Evolutionary conservation across 2,888 invertebrate species (phyloP).

Genomic region (Plagodis dolabraria): DNA sequence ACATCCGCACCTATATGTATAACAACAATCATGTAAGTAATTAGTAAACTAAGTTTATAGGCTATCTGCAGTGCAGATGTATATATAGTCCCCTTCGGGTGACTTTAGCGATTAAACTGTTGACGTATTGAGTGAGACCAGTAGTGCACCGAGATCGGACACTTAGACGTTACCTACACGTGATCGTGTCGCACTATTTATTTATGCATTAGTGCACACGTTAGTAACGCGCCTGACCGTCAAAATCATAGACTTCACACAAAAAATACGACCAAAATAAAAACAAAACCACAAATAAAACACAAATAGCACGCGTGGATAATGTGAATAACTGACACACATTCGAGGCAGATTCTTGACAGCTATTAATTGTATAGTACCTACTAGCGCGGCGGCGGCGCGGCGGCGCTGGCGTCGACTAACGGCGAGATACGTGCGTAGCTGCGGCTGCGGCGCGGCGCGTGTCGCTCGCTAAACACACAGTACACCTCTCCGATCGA

Average conservation of each 20-base stretch:
- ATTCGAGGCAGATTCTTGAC: conserved; percentile 45
- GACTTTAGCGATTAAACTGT: conserved; percentile 52
- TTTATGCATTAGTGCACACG: too few species aligned
- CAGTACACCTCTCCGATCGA: conserved; percentile 7
- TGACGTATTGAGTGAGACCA: conserved; percentile 48
- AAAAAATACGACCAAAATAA: conserved; percentile 36
- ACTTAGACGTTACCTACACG: neutral
- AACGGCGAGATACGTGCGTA: neutral
- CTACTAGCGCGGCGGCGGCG: conserved; percentile 44
- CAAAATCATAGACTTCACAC: neutral
- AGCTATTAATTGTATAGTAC: conserved; percentile 41
- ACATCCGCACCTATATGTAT: too few species aligned
- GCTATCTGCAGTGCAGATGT: conserved; percentile 42
- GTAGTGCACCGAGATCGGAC: neutral
- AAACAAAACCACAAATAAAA: conserved; percentile 53
- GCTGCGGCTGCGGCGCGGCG: conserved; percentile 11
- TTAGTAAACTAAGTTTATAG: too few species aligned
- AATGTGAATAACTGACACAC: conserved; percentile 70
- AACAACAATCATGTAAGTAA: too few species aligned
- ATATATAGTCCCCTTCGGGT: conserved; percentile 50
- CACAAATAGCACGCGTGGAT: conserved; percentile 60
- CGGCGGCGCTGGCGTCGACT: conserved; percentile 11
- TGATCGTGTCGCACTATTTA: too few species aligned
- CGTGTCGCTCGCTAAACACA: conserved; percentile 1
- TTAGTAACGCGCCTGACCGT: neutral